Evolutionary conservation across 2,797 vertebrate genomes (phyloP), one percentile per base, ranked within the genome.

Genomic region (Huso huso): DNA sequence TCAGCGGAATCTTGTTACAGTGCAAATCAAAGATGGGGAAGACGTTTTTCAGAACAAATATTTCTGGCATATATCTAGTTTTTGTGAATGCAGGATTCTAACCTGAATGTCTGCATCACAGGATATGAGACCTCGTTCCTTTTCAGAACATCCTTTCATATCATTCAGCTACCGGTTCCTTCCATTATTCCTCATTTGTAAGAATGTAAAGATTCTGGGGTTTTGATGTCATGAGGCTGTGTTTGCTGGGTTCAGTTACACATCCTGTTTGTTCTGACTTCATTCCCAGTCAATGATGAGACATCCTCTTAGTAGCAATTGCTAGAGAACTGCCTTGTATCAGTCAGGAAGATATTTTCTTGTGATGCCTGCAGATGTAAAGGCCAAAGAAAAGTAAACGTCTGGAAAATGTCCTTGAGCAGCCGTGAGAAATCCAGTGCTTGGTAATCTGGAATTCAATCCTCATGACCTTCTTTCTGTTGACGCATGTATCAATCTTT

Each of bases 121-220:
- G 69, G 64, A 65, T 70, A 57, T 62, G 61, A 81, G 74, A 84
- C 78, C 80, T 78, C 75, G 75, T 73, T 18, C 55, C 64, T 84
- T 81, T 80, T 74, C 75, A 70, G 71, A n/a, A 76, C 82, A 81
- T 85, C 82, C 83, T 83, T 72, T 82, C 74, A 71, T 72, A 74
- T 76, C 79, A 76, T 79, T 73, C 78, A 77, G 72, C 71, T 81
- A 75, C 74, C 68, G 79, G 80, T 67, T 78, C 82, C 86, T 86
- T 82, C 85, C 84, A 87, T 83, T 84, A 82, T 82, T 75, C 74
- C 71, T 67, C 49, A 71, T 77, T 74, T 71, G 73, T 77, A 81
- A 75, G 81, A 88, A 89, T 82, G 79, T 84, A 80, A 72, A 80
- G 84, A 83, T 75, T 75, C 77, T 75, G 51, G 15, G 52, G 57